Evolutionary conservation across 1,140 invertebrate genomes (phyloP).

Genomic region (Charaxes varanes): DNA sequence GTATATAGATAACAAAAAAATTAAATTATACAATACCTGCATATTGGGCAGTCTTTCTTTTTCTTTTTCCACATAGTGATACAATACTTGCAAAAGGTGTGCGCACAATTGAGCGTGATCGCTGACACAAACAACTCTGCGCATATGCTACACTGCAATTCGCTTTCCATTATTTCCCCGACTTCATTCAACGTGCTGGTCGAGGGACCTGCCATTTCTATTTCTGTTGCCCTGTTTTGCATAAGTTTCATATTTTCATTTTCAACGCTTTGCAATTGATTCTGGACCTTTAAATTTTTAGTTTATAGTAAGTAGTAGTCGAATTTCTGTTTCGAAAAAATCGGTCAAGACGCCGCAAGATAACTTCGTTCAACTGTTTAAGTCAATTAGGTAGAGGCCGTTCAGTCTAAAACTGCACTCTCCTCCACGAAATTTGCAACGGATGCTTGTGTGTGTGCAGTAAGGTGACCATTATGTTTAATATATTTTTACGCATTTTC

Average conservation of each 20-base stretch:
- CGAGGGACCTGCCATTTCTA: not conserved
- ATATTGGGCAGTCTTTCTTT: conserved; percentile 84
- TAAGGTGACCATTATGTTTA: too few species aligned
- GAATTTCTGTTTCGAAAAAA: too few species aligned
- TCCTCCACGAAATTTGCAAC: too few species aligned
- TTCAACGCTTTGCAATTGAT: conserved; percentile 55
- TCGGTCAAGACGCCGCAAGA: too few species aligned
- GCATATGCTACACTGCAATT: conserved; percentile 86
- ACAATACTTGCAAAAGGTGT: conserved; percentile 86
- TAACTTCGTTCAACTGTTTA: too few species aligned
- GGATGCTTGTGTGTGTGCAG: too few species aligned
- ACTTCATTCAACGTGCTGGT: conserved; percentile 72
- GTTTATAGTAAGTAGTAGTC: too few species aligned
- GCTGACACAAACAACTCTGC: conserved; percentile 84
- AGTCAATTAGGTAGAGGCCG: too few species aligned
- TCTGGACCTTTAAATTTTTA: too few species aligned
- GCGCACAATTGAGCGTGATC: conserved; percentile 83
- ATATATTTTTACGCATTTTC: too few species aligned
- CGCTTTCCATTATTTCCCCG: conserved; percentile 81
- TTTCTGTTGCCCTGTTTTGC: conserved; percentile 30
- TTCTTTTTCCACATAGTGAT: conserved; percentile 84
- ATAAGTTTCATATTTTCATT: conserved; percentile 56
- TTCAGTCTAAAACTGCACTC: too few species aligned
- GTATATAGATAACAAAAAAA: not conserved
- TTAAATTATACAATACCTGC: conserved; percentile 56